These are phyloP conservation scores for Semnornis frantzii DNA, from an alignment of 2,113 vertebrate species.

Conservation along the genomic window DNA sequence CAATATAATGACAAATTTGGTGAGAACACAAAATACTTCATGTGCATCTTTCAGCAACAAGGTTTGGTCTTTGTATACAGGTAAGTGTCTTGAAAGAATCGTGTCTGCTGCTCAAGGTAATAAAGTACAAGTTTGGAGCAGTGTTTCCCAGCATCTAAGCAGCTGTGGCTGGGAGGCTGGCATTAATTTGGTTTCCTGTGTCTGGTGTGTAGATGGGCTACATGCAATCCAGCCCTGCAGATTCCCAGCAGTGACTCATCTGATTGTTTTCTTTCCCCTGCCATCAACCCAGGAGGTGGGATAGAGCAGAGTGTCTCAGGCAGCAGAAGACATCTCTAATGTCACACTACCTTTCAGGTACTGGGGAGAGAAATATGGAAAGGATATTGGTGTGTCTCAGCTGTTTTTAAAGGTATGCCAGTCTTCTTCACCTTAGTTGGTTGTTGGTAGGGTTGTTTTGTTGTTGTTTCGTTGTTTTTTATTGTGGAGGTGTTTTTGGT, in stretches of 20 bases:
- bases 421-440: background rate
- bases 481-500: too few relatives aligned
- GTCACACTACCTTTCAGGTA: background rate
- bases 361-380: background rate
- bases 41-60: fast-evolving
- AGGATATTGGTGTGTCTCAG: background rate
- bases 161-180: background rate
- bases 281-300: background rate
- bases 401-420: background rate
- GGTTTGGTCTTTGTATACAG: background rate
- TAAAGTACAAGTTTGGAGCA: fast-evolving
- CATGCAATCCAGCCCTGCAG: background rate
- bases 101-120: fast-evolving
- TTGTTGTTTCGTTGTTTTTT: too few relatives aligned
- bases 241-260: conserved; percentile 8
- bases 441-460: background rate
- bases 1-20: background rate
- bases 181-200: background rate
- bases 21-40: background rate
- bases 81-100: background rate
- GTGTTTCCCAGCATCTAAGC: fast-evolving
- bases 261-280: background rate
- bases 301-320: background rate
- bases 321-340: background rate
- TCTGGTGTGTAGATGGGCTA: background rate